Evolutionary conservation across 30 jellyfish, hydroid and myxozoan genomes (phyloP), one percentile per base, ranked within the genome.

Genomic region (Turritopsis dohrnii): DNA sequence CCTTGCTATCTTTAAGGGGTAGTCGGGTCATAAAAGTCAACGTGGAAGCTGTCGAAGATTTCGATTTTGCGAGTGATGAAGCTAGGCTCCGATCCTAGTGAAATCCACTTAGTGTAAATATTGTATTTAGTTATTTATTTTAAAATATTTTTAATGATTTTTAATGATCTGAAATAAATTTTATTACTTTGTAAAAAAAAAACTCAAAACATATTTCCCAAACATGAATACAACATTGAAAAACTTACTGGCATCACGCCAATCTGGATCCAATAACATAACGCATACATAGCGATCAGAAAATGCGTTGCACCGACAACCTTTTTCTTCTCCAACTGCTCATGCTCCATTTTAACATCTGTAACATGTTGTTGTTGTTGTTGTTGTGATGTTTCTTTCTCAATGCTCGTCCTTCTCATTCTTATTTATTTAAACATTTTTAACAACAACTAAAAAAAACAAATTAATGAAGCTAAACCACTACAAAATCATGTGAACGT

Each of bases 201-300:
- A n/a, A n/a, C n/a, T n/a, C n/a, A n/a, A n/a, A n/a, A n/a, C n/a
- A n/a, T n/a, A n/a, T 41, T 41, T 41, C 5, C 60, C 13, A 41
- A 41, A 13, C 83, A 74, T 74, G 31, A 69, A 23, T 8, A n/a
- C 0, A n/a, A 72, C 28, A 31, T 28, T 22, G 13, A 75, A 79
- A 31, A 1, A 81, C 96, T 66, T 76, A 93, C 98, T 53, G 98
- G 98, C 60, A 93, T 83, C n/a, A 88, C 98, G 4, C 98, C 98
- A 21, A 88, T 88, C 79, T 93, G 98, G 41, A 93, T 93, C 98
- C 98, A 93, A 81, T 76, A 93, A 30, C 96, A 93, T 1, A 89
- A 72, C 13, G 98, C 96, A 85, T 93, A 93, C 71, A 93, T 87
- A 29, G 76, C 22, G 9, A 93, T 92, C 72, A 77, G 82, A 20